Evolutionary conservation across 2,888 invertebrate genomes (phyloP).

Genomic region (Celastrina argiolus): DNA sequence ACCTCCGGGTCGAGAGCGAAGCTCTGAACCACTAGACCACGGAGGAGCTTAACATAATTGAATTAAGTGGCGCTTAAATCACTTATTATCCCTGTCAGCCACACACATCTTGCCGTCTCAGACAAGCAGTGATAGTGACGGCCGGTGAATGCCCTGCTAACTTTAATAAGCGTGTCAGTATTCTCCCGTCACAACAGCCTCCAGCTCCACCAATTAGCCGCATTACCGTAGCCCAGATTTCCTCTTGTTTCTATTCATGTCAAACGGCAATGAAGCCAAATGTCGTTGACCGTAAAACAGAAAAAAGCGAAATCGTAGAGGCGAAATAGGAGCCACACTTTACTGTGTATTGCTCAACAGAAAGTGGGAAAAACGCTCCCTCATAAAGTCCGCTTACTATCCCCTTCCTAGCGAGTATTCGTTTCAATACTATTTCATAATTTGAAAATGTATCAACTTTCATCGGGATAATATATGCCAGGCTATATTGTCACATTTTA

Average conservation of each 20-base stretch:
- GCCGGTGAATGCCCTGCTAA: too few species aligned
- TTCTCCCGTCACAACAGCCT: not conserved
- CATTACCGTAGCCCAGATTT: slow-evolving; percentile 30
- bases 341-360: slow-evolving; percentile 16
- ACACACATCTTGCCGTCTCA: too few species aligned
- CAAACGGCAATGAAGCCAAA: slow-evolving; percentile 57
- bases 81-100: too few species aligned
- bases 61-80: too few species aligned
- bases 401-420: not conserved
- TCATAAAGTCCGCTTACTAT: not conserved
- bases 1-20: too few species aligned
- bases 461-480: too few species aligned
- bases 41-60: too few species aligned
- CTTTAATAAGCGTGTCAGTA: too few species aligned
- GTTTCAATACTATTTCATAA: not conserved
- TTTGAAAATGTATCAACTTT: not conserved
- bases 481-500: too few species aligned
- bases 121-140: too few species aligned
- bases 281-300: slow-evolving; percentile 57
- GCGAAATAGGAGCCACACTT: slow-evolving; percentile 33
- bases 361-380: not conserved
- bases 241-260: slow-evolving; percentile 58
- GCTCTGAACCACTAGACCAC: too few species aligned
- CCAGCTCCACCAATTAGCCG: slow-evolving; percentile 19
- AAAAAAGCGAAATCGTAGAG: slow-evolving; percentile 36